phyloP scores from a whole-genome alignment of 2,888 invertebrate genomes.

The Dryococelus australis region DNA sequence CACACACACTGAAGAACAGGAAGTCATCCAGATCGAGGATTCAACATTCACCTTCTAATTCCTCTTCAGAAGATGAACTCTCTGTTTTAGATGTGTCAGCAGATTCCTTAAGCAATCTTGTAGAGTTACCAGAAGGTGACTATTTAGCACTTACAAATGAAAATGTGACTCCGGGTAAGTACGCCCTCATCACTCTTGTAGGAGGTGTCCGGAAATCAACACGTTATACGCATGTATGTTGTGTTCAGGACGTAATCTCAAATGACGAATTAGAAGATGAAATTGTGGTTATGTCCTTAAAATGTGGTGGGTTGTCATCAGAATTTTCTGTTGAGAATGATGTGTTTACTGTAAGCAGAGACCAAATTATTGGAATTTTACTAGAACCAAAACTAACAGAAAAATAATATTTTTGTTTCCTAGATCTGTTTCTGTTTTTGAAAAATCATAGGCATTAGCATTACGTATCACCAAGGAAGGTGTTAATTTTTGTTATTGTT shows the following conservation, averaged over 20 bases:
- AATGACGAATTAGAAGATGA: background rate
- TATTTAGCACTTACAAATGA: slow-evolving; percentile 9
- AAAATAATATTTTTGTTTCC: background rate
- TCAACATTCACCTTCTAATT: background rate
- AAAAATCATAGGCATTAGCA: background rate
- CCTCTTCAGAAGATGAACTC: slow-evolving; percentile 1
- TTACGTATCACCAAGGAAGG: background rate
- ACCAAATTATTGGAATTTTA: background rate
- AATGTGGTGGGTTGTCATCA: background rate
- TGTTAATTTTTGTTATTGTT: background rate
- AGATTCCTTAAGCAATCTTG: background rate
- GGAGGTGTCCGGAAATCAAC: background rate
- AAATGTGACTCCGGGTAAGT: background rate
- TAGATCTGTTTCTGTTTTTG: background rate
- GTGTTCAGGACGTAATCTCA: background rate
- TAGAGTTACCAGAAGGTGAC: background rate
- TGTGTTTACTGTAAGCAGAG: background rate
- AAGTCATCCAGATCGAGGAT: background rate
- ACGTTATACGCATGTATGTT: background rate
- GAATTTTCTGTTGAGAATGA: slow-evolving; percentile 16
- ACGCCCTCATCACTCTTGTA: background rate
- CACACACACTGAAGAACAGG: background rate
- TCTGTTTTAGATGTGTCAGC: background rate
- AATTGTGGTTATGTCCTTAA: slow-evolving; percentile 2
- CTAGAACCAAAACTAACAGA: background rate